Base-by-base conservation (phyloP, 2,113 vertebrate genomes). In the Paedocypris sp. region DNA sequence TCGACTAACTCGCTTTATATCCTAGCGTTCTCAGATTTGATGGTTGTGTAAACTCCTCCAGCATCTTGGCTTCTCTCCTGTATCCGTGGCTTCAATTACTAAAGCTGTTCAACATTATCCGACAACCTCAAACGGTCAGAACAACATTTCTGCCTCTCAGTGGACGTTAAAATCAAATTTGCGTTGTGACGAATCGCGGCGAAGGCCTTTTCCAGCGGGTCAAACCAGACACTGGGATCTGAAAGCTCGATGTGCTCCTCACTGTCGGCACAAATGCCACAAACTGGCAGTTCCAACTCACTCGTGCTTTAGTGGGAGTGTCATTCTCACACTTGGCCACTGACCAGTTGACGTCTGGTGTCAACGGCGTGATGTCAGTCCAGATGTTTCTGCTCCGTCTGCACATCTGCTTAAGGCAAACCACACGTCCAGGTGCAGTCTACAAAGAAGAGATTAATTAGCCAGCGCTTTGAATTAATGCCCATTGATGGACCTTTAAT, bases 381-480 rank as follows among this genome's bases (percentile, higher is more conserved):
- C 68, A 70, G 68, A 70, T 70, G 68, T 70, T 66, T 57, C 35
- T 28, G 42, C 23, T 32, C 23, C 5, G 43, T 23, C 38, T 31
- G 35, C 15, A 59, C 65, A 68, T 68, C 66, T 72, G 70, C 47
- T 72, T 58, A 72, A 72, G 47, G 47, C 62, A 23, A 52, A 52
- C 32, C 63, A n/a, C 43, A 65, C 50, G 53, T 59, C 62, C 54
- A 53, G 64, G 72, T 63, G 60, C 51, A 42, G 45, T 72, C 69
- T 68, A 73, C 36, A 68, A 68, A 66, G 56, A 47, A 53, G 80
- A 83, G 82, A 85, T 86, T 82, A 80, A 85, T 83, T 82, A 79
- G 69, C 73, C 69, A 79, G 74, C 78, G 78, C 80, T 83, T 85
- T 79, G 73, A 81, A 82, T 82, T 78, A 86, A 82, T 83, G 82